Base-by-base conservation (phyloP, 2,888 invertebrate genomes). In the Phalera bucephala region DNA sequence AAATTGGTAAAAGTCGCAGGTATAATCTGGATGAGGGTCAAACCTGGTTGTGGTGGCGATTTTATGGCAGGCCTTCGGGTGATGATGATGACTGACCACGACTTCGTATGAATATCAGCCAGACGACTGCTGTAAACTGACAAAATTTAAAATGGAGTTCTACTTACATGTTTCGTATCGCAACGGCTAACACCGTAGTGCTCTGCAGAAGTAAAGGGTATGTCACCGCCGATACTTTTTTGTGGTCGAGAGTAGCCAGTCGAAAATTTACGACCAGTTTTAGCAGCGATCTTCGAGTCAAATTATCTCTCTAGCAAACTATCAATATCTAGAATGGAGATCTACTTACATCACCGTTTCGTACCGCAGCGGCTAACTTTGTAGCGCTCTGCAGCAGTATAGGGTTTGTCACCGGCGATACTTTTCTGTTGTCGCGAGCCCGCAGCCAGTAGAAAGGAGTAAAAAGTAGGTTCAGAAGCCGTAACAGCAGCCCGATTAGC, bases 131-230 rank as follows among this genome's bases (percentile, higher is more conserved):
- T n/a, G n/a, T n/a, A n/a, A n/a, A n/a, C n/a, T n/a, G n/a, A n/a
- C n/a, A n/a, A n/a, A n/a, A n/a, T n/a, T n/a, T n/a, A 19, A 27
- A 32, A 25, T 29, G 11, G 25, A 22, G 19, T n/a, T n/a, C n/a
- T n/a, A 93, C 94, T 80, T 93, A 84, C 65, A 85, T 90, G 20
- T 54, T 82, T 37, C 93, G 83, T 33, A 95, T 92, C 52, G 86
- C 91, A 10, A 76, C 80, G 0, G 93, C 93, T 15, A 95, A 71
- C 27, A 91, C 82, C 1, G 80, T 76, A 0, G 92, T 94, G 55
- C 92, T 91, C 38, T 86, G 75, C 37, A 91, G 62, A n/a, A 94
- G 84, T 17, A 94, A 41, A 1, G 86, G 76, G 54, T 91, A 79
- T 10, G 59, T 68, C 0, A 91, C 78, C 0, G 88, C 84, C 10